Evolutionary conservation across 2,113 vertebrate species (phyloP), one percentile per base, ranked within the genome.

Genomic region (Pelvicachromis taeniatus): DNA sequence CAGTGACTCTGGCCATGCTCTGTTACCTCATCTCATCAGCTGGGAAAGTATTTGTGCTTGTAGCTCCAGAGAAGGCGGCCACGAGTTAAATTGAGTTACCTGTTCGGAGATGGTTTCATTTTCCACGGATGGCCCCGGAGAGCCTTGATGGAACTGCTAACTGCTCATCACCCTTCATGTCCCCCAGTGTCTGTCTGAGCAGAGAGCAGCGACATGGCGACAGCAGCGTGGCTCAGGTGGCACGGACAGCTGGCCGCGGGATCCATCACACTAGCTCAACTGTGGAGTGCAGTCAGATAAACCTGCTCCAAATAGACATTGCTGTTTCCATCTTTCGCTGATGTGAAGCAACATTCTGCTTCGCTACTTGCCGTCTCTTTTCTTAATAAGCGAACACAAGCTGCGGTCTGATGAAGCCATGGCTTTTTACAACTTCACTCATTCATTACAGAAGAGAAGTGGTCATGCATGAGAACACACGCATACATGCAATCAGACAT

Each of bases 61-160:
- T 94, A 92, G 91, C 91, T 73, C 77, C 85, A 53, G 88, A 92
- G 95, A 93, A 92, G 85, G 91, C 85, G 63, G 89, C 88, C 92
- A 89, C 86, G 29, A 91, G 91, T 92, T 94, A 95, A 95, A 95
- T 95, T 95, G 93, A 95, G 95, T 95, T 95, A 95, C 94, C 93
- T 94, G 93, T 90, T 95, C 90, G 61, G 94, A 92, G 94, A 94
- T 91, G 92, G 93, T 95, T 94, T 94, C 92, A 94, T 95, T 95
- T 95, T 94, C 93, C 82, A 75, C 78, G 85, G 90, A 93, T 92
- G 93, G 93, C 91, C 93, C 87, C 23, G 75, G 88, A 95, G 94
- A 92, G 90, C 88, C 92, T 89, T 94, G 93, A 95, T 95, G 90
- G 94, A 94, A 94, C 87, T 61, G 91, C 92, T 94, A 95, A 95